phyloP scores from a whole-genome alignment of 2,888 invertebrate species.

The Leucozona laternaria region DNA sequence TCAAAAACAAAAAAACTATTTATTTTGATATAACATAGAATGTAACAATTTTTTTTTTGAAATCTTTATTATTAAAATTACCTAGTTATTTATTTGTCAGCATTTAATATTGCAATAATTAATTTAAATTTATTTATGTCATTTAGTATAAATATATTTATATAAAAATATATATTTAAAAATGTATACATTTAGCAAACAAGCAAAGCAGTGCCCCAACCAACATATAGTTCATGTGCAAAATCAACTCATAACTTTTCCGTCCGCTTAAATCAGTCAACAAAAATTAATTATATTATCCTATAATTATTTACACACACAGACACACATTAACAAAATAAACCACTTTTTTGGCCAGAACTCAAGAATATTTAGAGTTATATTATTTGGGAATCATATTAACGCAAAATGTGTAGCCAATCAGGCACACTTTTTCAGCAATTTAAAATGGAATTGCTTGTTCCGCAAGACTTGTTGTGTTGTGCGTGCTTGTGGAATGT shows the following conservation, averaged over 20 bases:
- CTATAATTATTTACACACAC: conserved; percentile 39
- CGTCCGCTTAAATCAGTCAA: conserved; percentile 70
- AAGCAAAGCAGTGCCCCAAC: conserved; percentile 70
- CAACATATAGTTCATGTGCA: conserved; percentile 62
- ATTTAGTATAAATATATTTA: conserved; percentile 19
- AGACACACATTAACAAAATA: not conserved
- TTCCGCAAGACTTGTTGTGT: too few species aligned
- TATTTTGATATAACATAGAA: conserved; percentile 9
- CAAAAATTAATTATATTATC: conserved; percentile 20
- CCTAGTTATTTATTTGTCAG: conserved; percentile 3
- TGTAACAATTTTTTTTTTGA: not conserved
- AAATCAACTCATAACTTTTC: conserved; percentile 73
- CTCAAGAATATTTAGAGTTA: not conserved
- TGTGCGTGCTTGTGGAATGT: too few species aligned
- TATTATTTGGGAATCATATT: conserved; percentile 1
- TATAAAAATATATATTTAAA: not conserved
- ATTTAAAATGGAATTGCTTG: too few species aligned
- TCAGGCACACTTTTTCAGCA: too few species aligned
- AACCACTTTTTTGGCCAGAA: conserved; percentile 8
- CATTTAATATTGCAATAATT: conserved; percentile 5
- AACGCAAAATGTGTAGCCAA: too few species aligned
- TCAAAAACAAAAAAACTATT: not conserved
- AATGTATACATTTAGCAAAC: conserved; percentile 36
- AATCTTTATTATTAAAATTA: conserved; percentile 7
- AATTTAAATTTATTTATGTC: conserved; percentile 10